Evolutionary conservation across 2,797 vertebrate genomes (phyloP).

Genomic region (Rhinogobio ventralis): DNA sequence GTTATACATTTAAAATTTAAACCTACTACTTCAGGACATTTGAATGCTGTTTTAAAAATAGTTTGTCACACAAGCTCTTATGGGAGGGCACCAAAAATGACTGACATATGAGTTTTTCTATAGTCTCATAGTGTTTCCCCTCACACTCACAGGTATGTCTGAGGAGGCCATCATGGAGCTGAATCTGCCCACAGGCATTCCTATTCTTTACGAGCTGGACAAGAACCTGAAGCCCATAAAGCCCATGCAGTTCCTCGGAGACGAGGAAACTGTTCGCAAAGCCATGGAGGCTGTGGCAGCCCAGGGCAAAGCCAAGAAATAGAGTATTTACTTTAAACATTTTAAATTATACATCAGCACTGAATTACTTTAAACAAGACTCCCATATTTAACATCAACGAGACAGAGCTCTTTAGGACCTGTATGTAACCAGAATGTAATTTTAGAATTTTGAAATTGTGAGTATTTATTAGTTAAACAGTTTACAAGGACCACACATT

Average conservation of each 20-base stretch:
- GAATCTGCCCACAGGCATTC: constrained; percentile 86
- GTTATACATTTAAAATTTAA: neutral
- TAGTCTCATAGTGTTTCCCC: neutral
- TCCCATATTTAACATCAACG: constrained; percentile 11
- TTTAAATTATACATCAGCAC: constrained; percentile 36
- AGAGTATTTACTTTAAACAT: constrained; percentile 13
- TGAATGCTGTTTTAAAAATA: neutral
- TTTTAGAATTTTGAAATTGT: neutral
- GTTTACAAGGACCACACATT: constrained; percentile 46
- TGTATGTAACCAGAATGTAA: constrained; percentile 13
- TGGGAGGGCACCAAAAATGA: neutral
- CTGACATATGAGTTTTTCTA: neutral
- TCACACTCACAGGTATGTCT: constrained; percentile 77
- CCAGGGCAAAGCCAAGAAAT: constrained; percentile 79
- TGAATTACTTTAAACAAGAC: constrained; percentile 28
- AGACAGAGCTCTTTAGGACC: constrained; percentile 19
- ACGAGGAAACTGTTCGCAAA: constrained; percentile 85
- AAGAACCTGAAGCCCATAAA: constrained; percentile 87
- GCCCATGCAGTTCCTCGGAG: constrained; percentile 87
- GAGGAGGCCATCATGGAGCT: constrained; percentile 89
- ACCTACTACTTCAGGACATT: neutral
- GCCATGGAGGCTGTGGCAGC: constrained; percentile 87
- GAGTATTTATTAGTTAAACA: constrained; percentile 61
- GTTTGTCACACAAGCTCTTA: neutral
- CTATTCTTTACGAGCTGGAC: constrained; percentile 86